Base-by-base conservation (phyloP, 2,113 vertebrate genomes). In the Craseonycteris thonglongyai region DNA sequence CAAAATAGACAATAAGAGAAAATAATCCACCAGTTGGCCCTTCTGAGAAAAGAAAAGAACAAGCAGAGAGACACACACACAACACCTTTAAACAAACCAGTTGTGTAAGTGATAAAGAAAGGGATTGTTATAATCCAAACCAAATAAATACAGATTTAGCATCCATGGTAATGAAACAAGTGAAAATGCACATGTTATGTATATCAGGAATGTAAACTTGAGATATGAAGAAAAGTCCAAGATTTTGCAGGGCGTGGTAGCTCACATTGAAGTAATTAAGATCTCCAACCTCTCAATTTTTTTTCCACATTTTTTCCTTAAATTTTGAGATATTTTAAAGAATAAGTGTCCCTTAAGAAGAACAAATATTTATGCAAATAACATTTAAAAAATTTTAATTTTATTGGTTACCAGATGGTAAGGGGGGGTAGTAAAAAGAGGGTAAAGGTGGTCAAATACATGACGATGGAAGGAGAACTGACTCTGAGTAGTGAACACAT, bases 11-110 rank as follows among this genome's bases (percentile, higher is more conserved):
- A 51, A 47, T 26, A 51, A 49, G 5, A 69, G 8, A 26, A 51
- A 71, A 49, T 40, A 66, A 24, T 56, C 0, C 13, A 59, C 4
- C 28, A 28, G 26, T 26, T 66, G 21, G 0, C 0, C 3, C 7
- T 89, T 40, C 19, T 40, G 19, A 12, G 8, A 24, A 61, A 68
- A 72, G 1, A 88, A 63, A 80, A 89, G 2, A 63, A 56, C 7
- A 54, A 15, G 33, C 2, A 47, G 38, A 59, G 30, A 49, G 24
- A 45, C 18, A 69, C 69, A 58, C 5, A 40, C 6, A 75, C 13
- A 71, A 6, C 4, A 65, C 2, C 10, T 65, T n/a, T 65, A 72
- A 93, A 80, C 30, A 59, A 82, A 18, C 38, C 7, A 82, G 24
- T 66, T 6, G 81, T 35, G 35, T 24, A 59, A 76, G 51, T 5